Conservation (phyloP, 2,113 vertebrate genomes). For the Neomonachus schauinslandi region DNA sequence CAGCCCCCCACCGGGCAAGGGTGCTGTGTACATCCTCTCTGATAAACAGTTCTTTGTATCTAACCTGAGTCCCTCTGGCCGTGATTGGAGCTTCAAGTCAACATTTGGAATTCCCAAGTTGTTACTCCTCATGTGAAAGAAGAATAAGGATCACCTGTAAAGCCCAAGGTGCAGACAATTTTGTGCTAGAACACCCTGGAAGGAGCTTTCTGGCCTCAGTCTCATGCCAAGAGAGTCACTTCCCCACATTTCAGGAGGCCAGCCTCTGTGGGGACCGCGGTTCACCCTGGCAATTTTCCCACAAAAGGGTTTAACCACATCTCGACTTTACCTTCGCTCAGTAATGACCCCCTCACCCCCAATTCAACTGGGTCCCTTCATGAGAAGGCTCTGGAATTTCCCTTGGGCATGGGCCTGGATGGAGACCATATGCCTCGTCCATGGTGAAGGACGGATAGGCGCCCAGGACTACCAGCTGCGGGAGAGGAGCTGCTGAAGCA, state of each 20-base stretch:
- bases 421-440: neutral
- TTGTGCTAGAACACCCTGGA: neutral
- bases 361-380: neutral
- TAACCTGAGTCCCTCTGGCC: slow-evolving; percentile 34
- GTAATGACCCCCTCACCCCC: neutral
- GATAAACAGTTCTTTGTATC: slow-evolving; percentile 22
- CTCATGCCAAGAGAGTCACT: neutral
- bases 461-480: neutral
- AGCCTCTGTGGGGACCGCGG: neutral
- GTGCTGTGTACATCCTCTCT: neutral
- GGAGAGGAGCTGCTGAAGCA: neutral
- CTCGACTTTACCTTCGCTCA: neutral
- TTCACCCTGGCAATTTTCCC: slow-evolving; percentile 8
- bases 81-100: slow-evolving; percentile 11
- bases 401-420: neutral
- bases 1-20: neutral
- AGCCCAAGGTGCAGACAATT: neutral
- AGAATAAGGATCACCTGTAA: neutral
- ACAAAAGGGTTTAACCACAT: neutral
- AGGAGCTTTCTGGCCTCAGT: neutral
- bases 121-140: slow-evolving; percentile 9
- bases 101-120: neutral
- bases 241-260: neutral
- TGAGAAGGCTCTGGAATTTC: slow-evolving; percentile 54
- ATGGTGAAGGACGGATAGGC: neutral